These are phyloP conservation scores for Thaumetopoea pityocampa DNA, from an alignment of 1,140 invertebrate genomes.

Conservation along the genomic window DNA sequence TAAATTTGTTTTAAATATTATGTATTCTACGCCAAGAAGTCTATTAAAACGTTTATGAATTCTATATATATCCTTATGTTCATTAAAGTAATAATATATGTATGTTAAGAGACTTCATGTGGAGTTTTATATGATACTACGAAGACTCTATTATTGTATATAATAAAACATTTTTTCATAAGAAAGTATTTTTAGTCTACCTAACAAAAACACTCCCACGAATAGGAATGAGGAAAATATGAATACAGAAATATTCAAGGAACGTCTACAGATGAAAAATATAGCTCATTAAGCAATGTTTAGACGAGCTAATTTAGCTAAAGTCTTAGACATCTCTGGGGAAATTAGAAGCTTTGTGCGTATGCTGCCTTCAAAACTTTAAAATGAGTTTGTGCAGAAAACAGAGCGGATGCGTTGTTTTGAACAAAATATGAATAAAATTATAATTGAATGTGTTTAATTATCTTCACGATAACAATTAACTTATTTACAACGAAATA, in stretches of 20 bases:
- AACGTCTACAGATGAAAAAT: conserved; percentile 44
- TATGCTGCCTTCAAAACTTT: conserved; percentile 32
- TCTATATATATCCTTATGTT: too few relatives aligned
- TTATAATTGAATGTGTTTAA: too few relatives aligned
- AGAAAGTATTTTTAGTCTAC: conserved; percentile 7
- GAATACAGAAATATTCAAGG: conserved; percentile 33
- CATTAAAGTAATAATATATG: too few relatives aligned
- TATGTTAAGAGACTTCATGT: too few relatives aligned
- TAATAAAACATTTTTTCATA: neutral
- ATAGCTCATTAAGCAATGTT: conserved; percentile 54
- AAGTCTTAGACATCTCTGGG: conserved; percentile 39
- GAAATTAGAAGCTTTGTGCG: conserved; percentile 44
- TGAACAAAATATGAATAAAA: too few relatives aligned
- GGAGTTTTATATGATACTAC: too few relatives aligned
- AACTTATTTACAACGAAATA: too few relatives aligned
- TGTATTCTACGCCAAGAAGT: neutral
- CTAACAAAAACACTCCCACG: conserved; percentile 11
- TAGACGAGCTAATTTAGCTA: conserved; percentile 51
- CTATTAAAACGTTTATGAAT: too few relatives aligned
- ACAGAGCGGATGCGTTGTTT: too few relatives aligned
- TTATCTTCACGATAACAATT: too few relatives aligned
- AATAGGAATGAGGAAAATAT: conserved; percentile 30
- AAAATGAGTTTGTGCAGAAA: conserved; percentile 25
- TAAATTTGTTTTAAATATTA: conserved; percentile 1
- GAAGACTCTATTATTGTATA: neutral